Conservation (phyloP, 2,113 vertebrate species). For the Sialia sialis region DNA sequence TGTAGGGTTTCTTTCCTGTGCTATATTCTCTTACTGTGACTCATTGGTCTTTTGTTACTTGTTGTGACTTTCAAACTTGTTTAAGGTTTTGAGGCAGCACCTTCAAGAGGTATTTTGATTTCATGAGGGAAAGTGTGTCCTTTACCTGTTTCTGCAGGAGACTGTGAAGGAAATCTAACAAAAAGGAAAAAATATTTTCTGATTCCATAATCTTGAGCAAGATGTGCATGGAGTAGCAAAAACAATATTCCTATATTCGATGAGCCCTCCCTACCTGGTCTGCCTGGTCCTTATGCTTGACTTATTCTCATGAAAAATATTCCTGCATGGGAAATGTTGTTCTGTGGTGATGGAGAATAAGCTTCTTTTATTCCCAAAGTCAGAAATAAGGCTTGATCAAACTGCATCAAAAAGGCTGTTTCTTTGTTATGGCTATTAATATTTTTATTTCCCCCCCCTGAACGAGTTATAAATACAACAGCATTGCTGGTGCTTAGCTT, state of each 20-base stretch:
- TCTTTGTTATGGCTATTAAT: not conserved
- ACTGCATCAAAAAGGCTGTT: not conserved
- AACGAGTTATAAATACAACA: not conserved
- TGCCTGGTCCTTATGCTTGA: not conserved
- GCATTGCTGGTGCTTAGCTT: not conserved
- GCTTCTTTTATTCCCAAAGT: not conserved
- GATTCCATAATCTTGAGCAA: not conserved
- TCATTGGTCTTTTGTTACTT: not conserved
- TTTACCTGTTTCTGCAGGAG: not conserved
- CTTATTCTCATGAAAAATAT: not conserved
- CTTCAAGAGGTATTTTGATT: not conserved
- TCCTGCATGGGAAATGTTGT: not conserved
- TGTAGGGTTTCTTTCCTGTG: not conserved
- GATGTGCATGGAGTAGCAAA: not conserved
- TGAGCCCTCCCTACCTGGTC: not conserved
- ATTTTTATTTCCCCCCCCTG: rapidly evolving
- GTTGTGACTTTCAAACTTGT: not conserved
- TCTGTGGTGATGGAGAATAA: not conserved
- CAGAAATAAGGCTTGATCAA: not conserved
- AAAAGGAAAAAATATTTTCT: not conserved
- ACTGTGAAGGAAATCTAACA: not conserved
- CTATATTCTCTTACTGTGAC: not conserved
- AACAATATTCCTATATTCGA: not conserved
- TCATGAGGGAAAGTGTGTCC: not conserved
- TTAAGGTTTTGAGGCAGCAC: not conserved